Conservation (phyloP, 2,888 invertebrate species). For the Lasioglossum leucozonium region DNA sequence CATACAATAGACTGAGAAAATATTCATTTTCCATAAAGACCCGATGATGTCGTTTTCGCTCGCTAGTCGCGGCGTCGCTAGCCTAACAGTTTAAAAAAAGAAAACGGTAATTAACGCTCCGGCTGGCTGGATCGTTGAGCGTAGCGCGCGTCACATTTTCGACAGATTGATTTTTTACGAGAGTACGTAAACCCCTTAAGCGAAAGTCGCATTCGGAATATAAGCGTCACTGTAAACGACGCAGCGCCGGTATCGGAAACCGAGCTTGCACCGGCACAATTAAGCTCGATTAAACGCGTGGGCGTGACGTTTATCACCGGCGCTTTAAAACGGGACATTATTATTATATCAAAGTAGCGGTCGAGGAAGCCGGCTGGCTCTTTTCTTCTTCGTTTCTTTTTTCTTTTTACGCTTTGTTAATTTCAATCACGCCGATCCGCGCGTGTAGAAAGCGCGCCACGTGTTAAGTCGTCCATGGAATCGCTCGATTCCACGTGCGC, state of each 20-base stretch:
- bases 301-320: constrained; percentile 1
- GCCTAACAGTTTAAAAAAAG: neutral
- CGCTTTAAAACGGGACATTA: neutral
- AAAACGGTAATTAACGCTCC: neutral
- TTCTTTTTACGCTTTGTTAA: neutral
- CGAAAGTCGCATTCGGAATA: neutral
- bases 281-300: neutral
- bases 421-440: neutral
- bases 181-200: neutral
- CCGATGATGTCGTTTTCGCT: too few relatives aligned
- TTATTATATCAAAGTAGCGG: neutral
- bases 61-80: too few relatives aligned
- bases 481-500: constrained; percentile 33
- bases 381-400: neutral
- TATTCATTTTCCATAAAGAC: neutral
- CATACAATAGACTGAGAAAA: too few relatives aligned
- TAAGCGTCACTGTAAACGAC: neutral
- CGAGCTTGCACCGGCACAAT: neutral
- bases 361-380: neutral
- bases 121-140: neutral
- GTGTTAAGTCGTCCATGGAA: constrained; percentile 14
- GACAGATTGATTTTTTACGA: neutral
- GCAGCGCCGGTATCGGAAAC: neutral
- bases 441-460: constrained; percentile 22
- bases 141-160: neutral